Evolutionary conservation across 2,888 invertebrate genomes (phyloP).

Genomic region (Thalpophila matura): DNA sequence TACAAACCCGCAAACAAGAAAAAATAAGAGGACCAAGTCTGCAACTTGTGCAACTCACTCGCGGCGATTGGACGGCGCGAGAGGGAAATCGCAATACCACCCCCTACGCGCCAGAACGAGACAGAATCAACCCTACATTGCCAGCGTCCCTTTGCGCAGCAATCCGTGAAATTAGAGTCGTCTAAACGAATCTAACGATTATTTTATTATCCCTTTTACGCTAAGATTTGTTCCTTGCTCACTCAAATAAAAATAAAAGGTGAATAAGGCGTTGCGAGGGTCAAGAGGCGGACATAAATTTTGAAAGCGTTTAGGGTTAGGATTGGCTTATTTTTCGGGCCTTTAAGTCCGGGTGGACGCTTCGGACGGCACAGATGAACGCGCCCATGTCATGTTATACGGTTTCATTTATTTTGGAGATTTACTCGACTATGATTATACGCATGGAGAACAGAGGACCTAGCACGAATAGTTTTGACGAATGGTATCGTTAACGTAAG

Average conservation of each 20-base stretch:
- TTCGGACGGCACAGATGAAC: conserved; percentile 56
- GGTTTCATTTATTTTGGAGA: conserved; percentile 52
- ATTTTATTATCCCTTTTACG: conserved; percentile 91
- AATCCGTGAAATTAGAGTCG: conserved; percentile 90
- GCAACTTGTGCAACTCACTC: conserved; percentile 74
- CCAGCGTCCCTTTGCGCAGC: conserved; percentile 87
- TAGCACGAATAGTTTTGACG: neutral
- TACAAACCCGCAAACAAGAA: conserved; percentile 82
- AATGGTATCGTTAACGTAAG: neutral
- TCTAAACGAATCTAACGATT: conserved; percentile 91
- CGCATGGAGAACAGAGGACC: neutral
- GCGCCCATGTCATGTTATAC: conserved; percentile 50
- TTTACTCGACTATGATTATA: conserved; percentile 25
- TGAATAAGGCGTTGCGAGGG: conserved; percentile 88
- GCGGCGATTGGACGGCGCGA: conserved; percentile 78
- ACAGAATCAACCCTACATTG: conserved; percentile 75
- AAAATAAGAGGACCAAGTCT: conserved; percentile 78
- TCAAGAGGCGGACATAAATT: conserved; percentile 87
- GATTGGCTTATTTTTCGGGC: conserved; percentile 87
- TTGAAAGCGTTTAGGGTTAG: conserved; percentile 82
- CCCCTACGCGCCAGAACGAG: conserved; percentile 66
- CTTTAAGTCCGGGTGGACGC: conserved; percentile 80
- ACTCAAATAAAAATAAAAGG: conserved; percentile 91
- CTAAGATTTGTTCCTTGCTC: conserved; percentile 91
- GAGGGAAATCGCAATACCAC: conserved; percentile 68